Evolutionary conservation across 2,888 invertebrate species (phyloP).

Genomic region (Poecilobothrus nobilitatus): DNA sequence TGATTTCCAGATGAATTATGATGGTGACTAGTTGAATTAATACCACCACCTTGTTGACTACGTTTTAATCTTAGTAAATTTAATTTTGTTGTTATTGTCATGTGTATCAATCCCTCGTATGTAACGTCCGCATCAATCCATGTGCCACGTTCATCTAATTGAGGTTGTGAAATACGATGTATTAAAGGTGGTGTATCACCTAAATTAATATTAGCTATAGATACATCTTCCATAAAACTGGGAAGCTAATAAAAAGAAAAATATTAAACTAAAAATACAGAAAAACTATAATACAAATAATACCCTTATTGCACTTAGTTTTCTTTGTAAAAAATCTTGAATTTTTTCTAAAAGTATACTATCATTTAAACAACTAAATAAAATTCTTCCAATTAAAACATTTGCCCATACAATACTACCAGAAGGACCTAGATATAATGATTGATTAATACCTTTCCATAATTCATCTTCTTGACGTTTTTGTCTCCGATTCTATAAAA

Average conservation of each 20-base stretch:
- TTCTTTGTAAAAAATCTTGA: constrained; percentile 40
- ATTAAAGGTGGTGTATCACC: constrained; percentile 58
- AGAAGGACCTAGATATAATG: constrained; percentile 40
- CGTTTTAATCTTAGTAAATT: constrained; percentile 48
- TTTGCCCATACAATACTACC: constrained; percentile 43
- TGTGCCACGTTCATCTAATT: constrained; percentile 66
- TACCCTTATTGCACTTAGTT: constrained; percentile 41
- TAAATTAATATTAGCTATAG: constrained; percentile 61
- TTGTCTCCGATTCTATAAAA: constrained; percentile 34
- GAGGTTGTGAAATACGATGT: constrained; percentile 54
- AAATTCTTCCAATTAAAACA: constrained; percentile 38
- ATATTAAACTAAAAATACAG: neutral
- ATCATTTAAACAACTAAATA: constrained; percentile 38
- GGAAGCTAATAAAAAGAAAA: constrained; percentile 51
- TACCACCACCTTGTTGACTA: constrained; percentile 24
- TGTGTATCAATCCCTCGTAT: constrained; percentile 63
- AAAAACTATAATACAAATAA: neutral
- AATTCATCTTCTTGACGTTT: constrained; percentile 39
- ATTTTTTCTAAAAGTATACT: constrained; percentile 33
- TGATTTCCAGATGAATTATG: neutral
- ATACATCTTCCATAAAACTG: constrained; percentile 72
- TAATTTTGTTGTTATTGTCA: constrained; percentile 76
- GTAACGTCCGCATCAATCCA: constrained; percentile 76
- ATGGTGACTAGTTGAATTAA: neutral
- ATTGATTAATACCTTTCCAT: constrained; percentile 43